phyloP scores from a whole-genome alignment of 2,113 vertebrate genomes.

The Aphyosemion australe region DNA sequence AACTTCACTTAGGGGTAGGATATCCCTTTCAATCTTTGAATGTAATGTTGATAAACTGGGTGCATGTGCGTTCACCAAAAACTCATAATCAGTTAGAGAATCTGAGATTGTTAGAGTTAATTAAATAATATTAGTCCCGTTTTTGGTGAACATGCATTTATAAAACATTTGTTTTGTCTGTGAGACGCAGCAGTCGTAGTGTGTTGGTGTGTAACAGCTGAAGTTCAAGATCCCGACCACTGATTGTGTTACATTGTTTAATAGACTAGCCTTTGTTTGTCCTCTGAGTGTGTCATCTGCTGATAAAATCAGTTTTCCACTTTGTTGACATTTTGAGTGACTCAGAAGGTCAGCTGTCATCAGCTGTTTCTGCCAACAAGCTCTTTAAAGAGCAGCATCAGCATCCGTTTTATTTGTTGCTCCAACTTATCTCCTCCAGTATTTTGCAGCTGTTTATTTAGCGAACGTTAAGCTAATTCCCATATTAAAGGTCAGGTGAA shows the following conservation, averaged over 20 bases:
- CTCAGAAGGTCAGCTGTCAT: slow-evolving; percentile 15
- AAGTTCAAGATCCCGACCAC: not conserved
- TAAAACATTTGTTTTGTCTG: not conserved
- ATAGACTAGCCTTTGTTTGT: not conserved
- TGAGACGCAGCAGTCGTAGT: not conserved
- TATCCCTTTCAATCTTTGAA: too few species aligned
- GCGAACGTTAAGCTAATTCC: not conserved
- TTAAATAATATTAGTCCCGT: not conserved
- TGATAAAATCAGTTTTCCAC: not conserved
- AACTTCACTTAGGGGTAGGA: too few species aligned
- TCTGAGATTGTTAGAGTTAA: not conserved
- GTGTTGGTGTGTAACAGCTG: not conserved
- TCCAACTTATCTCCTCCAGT: not conserved
- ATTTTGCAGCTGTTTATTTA: not conserved
- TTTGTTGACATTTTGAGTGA: slow-evolving; percentile 3
- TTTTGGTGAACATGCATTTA: not conserved
- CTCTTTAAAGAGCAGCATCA: not conserved
- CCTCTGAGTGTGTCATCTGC: not conserved
- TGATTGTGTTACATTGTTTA: not conserved
- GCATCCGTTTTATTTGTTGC: not conserved
- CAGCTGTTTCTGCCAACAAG: slow-evolving; percentile 6
- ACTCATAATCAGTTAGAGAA: too few species aligned
- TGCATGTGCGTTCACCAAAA: too few species aligned
- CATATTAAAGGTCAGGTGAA: not conserved
- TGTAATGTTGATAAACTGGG: too few species aligned